Conservation (phyloP, 1,140 invertebrate genomes). For the Stegodyphus dumicola region DNA sequence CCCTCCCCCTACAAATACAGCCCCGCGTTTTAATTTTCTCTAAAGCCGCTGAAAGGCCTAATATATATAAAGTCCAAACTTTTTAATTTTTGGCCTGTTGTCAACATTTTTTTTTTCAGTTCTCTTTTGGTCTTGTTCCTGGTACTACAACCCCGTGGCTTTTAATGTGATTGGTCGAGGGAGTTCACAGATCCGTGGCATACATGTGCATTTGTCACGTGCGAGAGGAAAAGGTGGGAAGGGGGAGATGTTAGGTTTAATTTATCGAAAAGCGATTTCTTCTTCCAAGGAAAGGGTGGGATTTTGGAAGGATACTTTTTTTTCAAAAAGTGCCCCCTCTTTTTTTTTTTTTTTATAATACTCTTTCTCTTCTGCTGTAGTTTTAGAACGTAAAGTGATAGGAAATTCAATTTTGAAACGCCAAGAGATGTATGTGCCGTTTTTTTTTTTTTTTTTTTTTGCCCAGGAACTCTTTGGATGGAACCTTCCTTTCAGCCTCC, state of each 20-base stretch:
- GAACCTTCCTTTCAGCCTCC: too few species aligned
- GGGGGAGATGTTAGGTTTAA: constrained; percentile 32
- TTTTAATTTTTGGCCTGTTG: constrained; percentile 53
- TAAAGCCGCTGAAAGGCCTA: constrained; percentile 39
- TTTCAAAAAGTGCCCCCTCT: too few species aligned
- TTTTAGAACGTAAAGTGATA: constrained; percentile 3
- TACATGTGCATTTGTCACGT: constrained; percentile 48
- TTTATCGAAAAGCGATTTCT: constrained; percentile 59
- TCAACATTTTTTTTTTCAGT: constrained; percentile 22
- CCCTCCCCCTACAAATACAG: too few species aligned
- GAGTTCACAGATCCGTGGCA: constrained; percentile 5
- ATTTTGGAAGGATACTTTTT: not conserved
- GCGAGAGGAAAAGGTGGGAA: not conserved
- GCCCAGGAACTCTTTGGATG: too few species aligned
- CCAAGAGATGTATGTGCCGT: not conserved
- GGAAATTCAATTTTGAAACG: constrained; percentile 53
- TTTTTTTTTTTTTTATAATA: too few species aligned
- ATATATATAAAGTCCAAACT: constrained; percentile 34
- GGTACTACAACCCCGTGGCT: constrained; percentile 6
- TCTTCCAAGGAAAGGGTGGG: constrained; percentile 1
- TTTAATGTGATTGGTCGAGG: constrained; percentile 52
- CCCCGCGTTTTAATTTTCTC: constrained; percentile 50
- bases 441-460: too few species aligned
- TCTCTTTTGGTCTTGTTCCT: not conserved
- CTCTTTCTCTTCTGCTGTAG: not conserved